phyloP scores from a whole-genome alignment of 2,888 invertebrate genomes.

The Cryptus viduatorius region DNA sequence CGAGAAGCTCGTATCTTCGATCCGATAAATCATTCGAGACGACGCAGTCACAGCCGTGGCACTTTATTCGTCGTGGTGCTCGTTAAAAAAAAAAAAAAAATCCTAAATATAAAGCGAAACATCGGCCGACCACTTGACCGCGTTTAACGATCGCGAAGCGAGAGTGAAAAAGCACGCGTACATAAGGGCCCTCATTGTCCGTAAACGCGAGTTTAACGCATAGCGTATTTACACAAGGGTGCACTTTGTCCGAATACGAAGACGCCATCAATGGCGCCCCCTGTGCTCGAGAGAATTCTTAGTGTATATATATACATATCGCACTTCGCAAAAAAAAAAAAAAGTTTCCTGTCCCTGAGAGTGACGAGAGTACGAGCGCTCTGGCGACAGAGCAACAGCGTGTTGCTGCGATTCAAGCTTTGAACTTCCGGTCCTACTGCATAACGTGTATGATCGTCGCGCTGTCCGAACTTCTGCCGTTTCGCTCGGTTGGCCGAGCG shows the following conservation, averaged over 20 bases:
- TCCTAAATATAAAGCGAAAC: not conserved
- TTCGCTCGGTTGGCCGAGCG: constrained; percentile 67
- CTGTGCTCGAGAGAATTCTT: constrained; percentile 43
- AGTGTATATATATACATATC: not conserved
- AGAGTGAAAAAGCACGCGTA: constrained; percentile 32
- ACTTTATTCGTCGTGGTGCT: constrained; percentile 46
- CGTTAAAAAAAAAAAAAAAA: constrained; percentile 45
- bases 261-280: constrained; percentile 54
- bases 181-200: constrained; percentile 56
- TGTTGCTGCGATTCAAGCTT: constrained; percentile 38
- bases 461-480: constrained; percentile 28
- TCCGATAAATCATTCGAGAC: constrained; percentile 62
- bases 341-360: constrained; percentile 23
- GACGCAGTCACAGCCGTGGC: constrained; percentile 31
- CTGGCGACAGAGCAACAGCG: constrained; percentile 33
- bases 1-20: constrained; percentile 45
- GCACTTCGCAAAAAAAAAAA: constrained; percentile 28
- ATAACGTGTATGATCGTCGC: constrained; percentile 3
- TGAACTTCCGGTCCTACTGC: constrained; percentile 58
- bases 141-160: constrained; percentile 17
- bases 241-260: constrained; percentile 51
- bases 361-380: constrained; percentile 50
- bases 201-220: constrained; percentile 21
- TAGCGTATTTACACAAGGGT: constrained; percentile 57
- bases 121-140: constrained; percentile 8